A percentile compares a stretch with the other conserved stretches of the same genome.
These are phyloP conservation scores for Leuciscus waleckii DNA, from an alignment of 2,797 vertebrate genomes.

Conservation along the genomic window DNA sequence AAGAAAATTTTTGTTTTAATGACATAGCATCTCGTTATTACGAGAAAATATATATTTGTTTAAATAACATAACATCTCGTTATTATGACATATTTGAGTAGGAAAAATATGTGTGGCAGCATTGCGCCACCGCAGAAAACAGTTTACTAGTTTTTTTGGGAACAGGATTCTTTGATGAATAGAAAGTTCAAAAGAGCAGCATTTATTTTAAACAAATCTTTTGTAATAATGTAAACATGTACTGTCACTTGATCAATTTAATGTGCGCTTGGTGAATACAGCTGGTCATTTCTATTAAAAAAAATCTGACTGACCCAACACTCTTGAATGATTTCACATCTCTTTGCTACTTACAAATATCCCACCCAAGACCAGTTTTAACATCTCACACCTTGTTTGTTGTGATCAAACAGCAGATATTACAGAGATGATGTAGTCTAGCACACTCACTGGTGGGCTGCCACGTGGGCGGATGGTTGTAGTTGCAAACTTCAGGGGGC, in stretches of 20 bases:
- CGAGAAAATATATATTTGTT: too few relatives aligned
- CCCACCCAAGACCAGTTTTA: neutral
- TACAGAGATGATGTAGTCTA: constrained; percentile 51
- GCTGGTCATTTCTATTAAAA: neutral
- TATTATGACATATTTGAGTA: too few relatives aligned
- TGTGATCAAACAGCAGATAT: constrained; percentile 10
- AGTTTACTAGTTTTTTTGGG: neutral
- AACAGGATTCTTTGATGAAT: neutral
- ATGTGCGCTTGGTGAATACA: neutral
- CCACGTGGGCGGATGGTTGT: constrained; percentile 74
- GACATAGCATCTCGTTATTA: too few relatives aligned
- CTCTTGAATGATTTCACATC: neutral
- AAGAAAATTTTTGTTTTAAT: too few relatives aligned
- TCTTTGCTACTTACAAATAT: neutral
- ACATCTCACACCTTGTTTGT: neutral
- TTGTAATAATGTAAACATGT: neutral
- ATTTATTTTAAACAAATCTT: neutral
- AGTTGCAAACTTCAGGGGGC: constrained; percentile 71
- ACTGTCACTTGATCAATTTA: neutral
- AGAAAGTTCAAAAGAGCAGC: neutral
- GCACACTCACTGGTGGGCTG: constrained; percentile 69
- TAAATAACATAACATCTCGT: too few relatives aligned
- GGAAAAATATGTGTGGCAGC: too few relatives aligned
- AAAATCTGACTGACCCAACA: neutral
- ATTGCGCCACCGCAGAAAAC: too few relatives aligned